Base-by-base conservation (phyloP, 2,888 invertebrate genomes). In the Diplolepis rosae region DNA sequence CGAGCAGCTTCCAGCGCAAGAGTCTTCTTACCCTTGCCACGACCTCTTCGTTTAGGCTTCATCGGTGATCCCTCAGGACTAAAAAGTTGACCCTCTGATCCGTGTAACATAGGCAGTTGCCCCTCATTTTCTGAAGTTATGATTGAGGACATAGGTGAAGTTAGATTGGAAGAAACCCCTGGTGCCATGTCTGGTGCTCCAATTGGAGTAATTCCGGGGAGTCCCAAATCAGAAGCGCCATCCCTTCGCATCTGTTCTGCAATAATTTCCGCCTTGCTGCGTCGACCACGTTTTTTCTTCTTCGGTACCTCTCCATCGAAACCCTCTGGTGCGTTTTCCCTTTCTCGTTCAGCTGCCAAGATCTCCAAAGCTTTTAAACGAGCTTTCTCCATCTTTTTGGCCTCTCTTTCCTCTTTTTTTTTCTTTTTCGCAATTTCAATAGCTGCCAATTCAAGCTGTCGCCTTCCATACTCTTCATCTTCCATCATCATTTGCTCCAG, bases 381-480 rank as follows among this genome's bases (percentile, higher is more conserved):
- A 0, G 87, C 88, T 68, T 86, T 88, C 66, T 86, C 89, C 70
- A 86, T 73, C 74, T 85, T 88, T 71, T 85, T 88, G 5, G 85
- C 88, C 76, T 85, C 87, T 13, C 85, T 83, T 70, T 86, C 88
- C 77, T 87, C 88, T 73, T 86, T 87, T 74, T 82, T 83, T 69
- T 86, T 87, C 78, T 85, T 89, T 69, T 84, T 89, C 30, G 85
- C 85, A 70, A 88, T 89, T 74, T 88, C 88, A 30, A 88, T 86
- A 0, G 90, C 90, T 0, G 90, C 90, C 28, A 91, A 75, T 73
- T 91, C 90, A 4, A 91, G 81, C 78, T 91, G 91, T 15, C 91
- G 90, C 35, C 91, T 90, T 0, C 91, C 91, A 52, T 91, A 91
- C 74, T 92, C 92, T 80, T 92, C 92, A 61, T 92, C 92, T 77